phyloP scores from a whole-genome alignment of 92 coral and sea anemone species.

The Zoanthus sansibaricus region DNA sequence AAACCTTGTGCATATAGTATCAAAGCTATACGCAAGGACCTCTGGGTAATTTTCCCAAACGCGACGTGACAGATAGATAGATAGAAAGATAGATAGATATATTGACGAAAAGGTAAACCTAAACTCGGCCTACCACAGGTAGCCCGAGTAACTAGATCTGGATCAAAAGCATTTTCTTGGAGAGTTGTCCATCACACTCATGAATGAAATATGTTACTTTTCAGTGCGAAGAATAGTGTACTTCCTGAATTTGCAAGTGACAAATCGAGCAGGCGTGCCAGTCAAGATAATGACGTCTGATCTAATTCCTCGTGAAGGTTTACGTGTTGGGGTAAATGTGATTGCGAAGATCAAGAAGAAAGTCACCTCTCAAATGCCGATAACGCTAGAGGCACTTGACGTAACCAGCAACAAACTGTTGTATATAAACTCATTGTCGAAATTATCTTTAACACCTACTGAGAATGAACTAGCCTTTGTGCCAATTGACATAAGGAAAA shows the following conservation, averaged over 20 bases:
- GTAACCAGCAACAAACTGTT: slow-evolving; percentile 46
- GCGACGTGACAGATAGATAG: too few species aligned
- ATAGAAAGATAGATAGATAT: too few species aligned
- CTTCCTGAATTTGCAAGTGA: slow-evolving; percentile 72
- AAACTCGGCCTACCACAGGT: too few species aligned
- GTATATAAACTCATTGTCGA: slow-evolving; percentile 72
- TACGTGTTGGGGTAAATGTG: slow-evolving; percentile 62
- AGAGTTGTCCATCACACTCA: background rate
- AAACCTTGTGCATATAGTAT: too few species aligned
- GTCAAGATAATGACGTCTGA: slow-evolving; percentile 66
- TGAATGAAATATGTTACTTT: background rate
- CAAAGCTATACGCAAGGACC: too few species aligned
- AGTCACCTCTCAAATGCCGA: slow-evolving; percentile 67
- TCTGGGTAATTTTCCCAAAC: too few species aligned
- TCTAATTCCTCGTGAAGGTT: slow-evolving; percentile 68
- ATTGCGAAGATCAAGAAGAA: slow-evolving; percentile 78
- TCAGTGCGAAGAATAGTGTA: slow-evolving; percentile 69
- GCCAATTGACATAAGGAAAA: slow-evolving; percentile 69
- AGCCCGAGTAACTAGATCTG: too few species aligned
- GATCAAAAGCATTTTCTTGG: background rate
- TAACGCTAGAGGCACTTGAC: slow-evolving; percentile 68
- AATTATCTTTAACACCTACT: slow-evolving; percentile 69
- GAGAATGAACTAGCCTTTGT: slow-evolving; percentile 46
- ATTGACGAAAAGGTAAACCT: too few species aligned
- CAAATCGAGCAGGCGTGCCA: slow-evolving; percentile 72